Percentiles rank a stretch among this genome's conserved stretches.
Evolutionary conservation across 2,797 vertebrate genomes (phyloP).

Genomic region (Capromys pilorides): DNA sequence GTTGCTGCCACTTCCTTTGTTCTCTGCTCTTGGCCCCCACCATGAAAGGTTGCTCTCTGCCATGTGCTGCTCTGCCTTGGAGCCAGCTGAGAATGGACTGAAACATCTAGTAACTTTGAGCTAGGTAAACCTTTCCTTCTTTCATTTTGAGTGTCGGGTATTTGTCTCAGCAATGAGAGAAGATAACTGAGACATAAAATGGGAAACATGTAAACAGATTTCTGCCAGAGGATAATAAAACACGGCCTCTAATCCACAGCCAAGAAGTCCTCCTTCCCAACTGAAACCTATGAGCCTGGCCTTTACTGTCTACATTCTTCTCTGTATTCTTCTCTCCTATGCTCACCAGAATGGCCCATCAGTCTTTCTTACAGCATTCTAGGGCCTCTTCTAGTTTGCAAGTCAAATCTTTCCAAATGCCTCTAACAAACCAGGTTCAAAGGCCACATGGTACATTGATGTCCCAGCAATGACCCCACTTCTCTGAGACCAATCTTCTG

Average conservation of each 20-base stretch:
- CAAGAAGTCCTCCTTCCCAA: neutral
- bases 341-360: neutral
- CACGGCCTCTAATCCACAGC: neutral
- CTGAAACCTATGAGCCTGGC: neutral
- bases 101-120: too few species aligned
- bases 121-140: too few species aligned
- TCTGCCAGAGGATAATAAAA: neutral
- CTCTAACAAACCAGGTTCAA: neutral
- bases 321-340: neutral
- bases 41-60: too few species aligned
- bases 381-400: neutral
- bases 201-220: neutral
- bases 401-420: neutral
- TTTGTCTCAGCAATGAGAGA: too few species aligned
- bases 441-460: neutral
- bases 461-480: neutral
- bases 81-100: too few species aligned
- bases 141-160: too few species aligned
- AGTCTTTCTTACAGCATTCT: neutral
- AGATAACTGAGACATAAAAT: neutral
- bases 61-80: too few species aligned
- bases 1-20: too few species aligned
- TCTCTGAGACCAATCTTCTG: neutral
- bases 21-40: too few species aligned
- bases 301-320: neutral